Evolutionary conservation across 2,888 invertebrate genomes (phyloP), one percentile per base, ranked within the genome.

Genomic region (Agrypnus murinus): DNA sequence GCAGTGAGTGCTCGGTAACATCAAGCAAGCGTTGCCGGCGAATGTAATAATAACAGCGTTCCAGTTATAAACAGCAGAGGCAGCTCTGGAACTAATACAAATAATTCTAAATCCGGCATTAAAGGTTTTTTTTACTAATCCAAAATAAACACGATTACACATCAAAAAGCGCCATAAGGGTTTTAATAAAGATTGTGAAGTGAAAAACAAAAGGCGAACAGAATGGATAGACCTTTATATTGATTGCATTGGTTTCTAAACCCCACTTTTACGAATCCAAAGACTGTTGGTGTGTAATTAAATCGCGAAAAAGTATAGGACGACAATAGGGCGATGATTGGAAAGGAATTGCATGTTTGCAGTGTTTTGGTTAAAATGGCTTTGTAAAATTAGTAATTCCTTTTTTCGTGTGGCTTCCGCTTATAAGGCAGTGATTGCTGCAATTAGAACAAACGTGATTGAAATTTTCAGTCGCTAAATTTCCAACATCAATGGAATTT

Each of bases 1-100:
- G 25, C 43, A 58, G 19, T 25, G 43, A 58, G 19, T 25, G 43
- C 17, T 17, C 43, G 58, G 58, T 40, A 58, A 58, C 58, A 58
- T 58, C 58, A 58, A 58, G 40, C 58, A 58, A 58, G 40, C 40
- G 10, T 38, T 57, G 57, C 57, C 57, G 57, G 38, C 57, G 57
- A 57, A 19, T 15, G 38, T 17, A 43, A 43, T 19, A 31, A 43
- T 14, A 38, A n/a, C 58, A 12, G 25, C 2, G 25, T 55, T 15
- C 55, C 15, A 36, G 34, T 55, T 1, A 25, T 25, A 17, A 17
- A n/a, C 10, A 53, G 9, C 14, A 34, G 36, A 55, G 55, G 55
- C 55, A 17, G 55, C 25, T 15, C 38, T 14, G 15, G 14, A 17
- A 7, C 17, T 7, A n/a, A 7, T 7, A 9, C 38, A 32, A 15